Evolutionary conservation across 2,797 vertebrate genomes (phyloP).

Genomic region (Synaphobranchus kaupii): DNA sequence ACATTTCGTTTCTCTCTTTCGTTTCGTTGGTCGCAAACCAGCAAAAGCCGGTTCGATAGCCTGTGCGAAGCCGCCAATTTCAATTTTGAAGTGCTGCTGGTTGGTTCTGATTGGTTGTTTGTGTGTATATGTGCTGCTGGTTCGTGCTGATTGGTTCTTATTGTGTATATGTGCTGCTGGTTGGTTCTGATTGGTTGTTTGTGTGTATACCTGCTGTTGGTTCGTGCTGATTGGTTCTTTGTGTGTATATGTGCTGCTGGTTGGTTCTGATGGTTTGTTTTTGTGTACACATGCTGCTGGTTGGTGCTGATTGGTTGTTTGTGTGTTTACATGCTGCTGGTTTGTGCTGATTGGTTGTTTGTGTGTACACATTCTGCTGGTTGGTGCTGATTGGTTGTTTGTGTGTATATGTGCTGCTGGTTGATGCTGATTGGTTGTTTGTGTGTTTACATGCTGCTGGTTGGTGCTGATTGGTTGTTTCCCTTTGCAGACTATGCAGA

Average conservation of each 20-base stretch:
- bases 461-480: slow-evolving; percentile 31
- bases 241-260: not conserved
- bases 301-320: not conserved
- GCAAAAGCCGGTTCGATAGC: no score
- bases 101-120: not conserved
- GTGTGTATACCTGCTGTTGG: not conserved
- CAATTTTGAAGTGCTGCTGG: not conserved
- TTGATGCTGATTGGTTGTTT: not conserved
- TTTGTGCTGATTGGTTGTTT: not conserved
- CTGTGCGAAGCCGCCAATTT: not conserved
- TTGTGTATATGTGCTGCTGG: not conserved
- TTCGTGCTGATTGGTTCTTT: not conserved
- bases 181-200: no score
- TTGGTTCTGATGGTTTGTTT: not conserved
- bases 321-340: not conserved
- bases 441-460: not conserved
- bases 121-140: not conserved
- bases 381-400: not conserved
- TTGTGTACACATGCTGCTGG: not conserved
- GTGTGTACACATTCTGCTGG: not conserved
- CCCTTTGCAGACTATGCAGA: slow-evolving; percentile 95
- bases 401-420: not conserved
- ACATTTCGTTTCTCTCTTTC: no score
- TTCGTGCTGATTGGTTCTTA: not conserved
- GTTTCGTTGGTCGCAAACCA: no score